Evolutionary conservation across 2,113 vertebrate genomes (phyloP), one percentile per base, ranked within the genome.

Genomic region (Genyomyrus donnyi): DNA sequence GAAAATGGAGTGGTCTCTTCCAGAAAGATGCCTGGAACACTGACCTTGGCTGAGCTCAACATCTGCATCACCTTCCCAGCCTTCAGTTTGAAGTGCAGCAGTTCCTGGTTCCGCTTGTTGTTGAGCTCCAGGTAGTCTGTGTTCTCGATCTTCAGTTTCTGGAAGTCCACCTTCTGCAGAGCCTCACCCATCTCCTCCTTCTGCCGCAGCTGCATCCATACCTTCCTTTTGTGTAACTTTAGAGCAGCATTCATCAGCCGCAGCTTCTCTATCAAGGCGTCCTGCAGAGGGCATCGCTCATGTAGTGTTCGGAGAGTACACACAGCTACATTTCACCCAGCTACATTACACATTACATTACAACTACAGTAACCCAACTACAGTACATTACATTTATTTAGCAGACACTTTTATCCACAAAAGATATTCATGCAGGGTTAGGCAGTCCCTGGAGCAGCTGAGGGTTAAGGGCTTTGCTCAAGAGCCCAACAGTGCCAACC

Each of bases 91-190:
- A 96, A 93, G 66, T 93, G 92, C 85, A 95, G 91, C 88, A 97
- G 90, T 6, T 96, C 94, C 89, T 93, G 91, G 85, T 97, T 96
- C 56, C 91, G 92, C 7, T 94, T 88, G 86, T 94, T 94, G n/a
- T 96, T 94, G 2, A 90, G 91, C 89, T 96, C 93, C 89, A 94
- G 66, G 88, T 92, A 95, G 85, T 95, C 95, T 11, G 93, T 93
- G 11, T 97, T 96, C 93, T 94, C 93, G 0, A 96, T 95, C 92
- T 96, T 95, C 90, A 96, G 91, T 92, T 96, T 94, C 93, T 96
- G 94, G 87, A 96, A 95, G 87, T 94, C 95, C 0, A 96, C 93
- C 0, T 95, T 94, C 0, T 88, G 90, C 58, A 96, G 85, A 0
- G 92, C 92, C 39, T 96, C 95, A 0, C 93, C 94, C 90, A 93